A percentile compares a stretch with the other conserved stretches of the same genome.
phyloP scores from a whole-genome alignment of 1,140 invertebrate genomes.

The Drosophila takahashii region DNA sequence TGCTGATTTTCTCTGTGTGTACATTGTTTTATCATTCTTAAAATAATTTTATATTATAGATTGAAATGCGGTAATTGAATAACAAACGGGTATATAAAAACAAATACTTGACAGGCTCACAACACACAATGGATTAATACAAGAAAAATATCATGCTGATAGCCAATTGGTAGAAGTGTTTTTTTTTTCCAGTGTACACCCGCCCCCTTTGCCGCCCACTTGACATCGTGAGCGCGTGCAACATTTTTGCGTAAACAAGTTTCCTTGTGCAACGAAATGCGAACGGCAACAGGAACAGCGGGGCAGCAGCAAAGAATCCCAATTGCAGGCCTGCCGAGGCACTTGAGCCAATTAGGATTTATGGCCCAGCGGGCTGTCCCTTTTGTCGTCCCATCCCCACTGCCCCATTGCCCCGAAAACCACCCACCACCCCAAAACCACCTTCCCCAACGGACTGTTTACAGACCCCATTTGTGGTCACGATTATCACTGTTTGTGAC shows the following conservation, averaged over 20 bases:
- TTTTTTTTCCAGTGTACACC: neutral
- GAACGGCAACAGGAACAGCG: slow-evolving; percentile 23
- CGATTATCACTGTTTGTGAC: slow-evolving; percentile 36
- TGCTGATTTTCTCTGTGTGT: too few species aligned
- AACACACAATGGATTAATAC: too few species aligned
- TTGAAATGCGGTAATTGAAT: too few species aligned
- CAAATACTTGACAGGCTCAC: too few species aligned
- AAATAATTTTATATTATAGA: too few species aligned
- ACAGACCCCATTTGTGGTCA: slow-evolving; percentile 17
- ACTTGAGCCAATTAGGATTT: slow-evolving; percentile 72
- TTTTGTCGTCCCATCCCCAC: neutral
- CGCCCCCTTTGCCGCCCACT: slow-evolving; percentile 8
- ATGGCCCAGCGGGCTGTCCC: slow-evolving; percentile 50
- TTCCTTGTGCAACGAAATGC: slow-evolving; percentile 71
- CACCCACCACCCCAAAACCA: neutral
- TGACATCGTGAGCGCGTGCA: slow-evolving; percentile 38
- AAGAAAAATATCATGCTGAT: neutral
- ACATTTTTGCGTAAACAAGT: slow-evolving; percentile 75
- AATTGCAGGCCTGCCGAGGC: slow-evolving; percentile 48
- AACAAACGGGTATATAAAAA: too few species aligned
- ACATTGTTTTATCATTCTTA: too few species aligned
- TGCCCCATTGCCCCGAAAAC: neutral
- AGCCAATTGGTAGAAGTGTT: too few species aligned
- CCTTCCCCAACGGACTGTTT: neutral
- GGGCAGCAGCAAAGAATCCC: slow-evolving; percentile 20